A percentile compares a stretch with the other conserved stretches of the same genome.
Conservation (phyloP, 2,888 invertebrate species). For the Lepas anatifera region DNA sequence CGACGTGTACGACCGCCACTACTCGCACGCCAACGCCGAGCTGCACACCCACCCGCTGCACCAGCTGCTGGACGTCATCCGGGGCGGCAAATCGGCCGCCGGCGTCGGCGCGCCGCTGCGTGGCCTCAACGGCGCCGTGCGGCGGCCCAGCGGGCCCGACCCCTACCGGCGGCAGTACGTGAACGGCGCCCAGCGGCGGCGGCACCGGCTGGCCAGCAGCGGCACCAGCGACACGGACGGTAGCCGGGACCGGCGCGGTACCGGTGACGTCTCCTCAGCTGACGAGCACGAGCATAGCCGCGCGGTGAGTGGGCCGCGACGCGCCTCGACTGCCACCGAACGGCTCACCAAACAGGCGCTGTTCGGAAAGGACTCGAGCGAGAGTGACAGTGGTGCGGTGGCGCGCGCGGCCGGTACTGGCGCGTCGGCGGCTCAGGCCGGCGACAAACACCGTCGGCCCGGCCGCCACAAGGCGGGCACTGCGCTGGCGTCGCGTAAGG, state of each 20-base stretch:
- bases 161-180: constrained; percentile 64
- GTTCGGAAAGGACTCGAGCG: constrained; percentile 32
- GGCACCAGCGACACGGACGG: constrained; percentile 18
- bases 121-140: constrained; percentile 36
- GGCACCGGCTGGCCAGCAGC: constrained; percentile 21
- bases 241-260: background rate
- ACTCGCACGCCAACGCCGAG: constrained; percentile 56
- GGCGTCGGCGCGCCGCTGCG: constrained; percentile 14
- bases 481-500: background rate
- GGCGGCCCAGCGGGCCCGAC: constrained; percentile 58
- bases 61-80: constrained; percentile 6
- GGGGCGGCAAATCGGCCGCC: constrained; percentile 12
- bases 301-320: constrained; percentile 27
- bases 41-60: constrained; percentile 39
- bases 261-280: constrained; percentile 12
- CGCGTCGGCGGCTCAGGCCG: background rate
- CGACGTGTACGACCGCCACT: constrained; percentile 74
- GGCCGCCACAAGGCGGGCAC: background rate
- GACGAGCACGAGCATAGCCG: constrained; percentile 23
- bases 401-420: no score
- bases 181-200: constrained; percentile 53
- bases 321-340: constrained; percentile 17
- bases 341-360: constrained; percentile 44
- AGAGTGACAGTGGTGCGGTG: background rate
- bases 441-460: background rate